Evolutionary conservation across 2,888 invertebrate genomes (phyloP).

Genomic region (Archips crataeganus): DNA sequence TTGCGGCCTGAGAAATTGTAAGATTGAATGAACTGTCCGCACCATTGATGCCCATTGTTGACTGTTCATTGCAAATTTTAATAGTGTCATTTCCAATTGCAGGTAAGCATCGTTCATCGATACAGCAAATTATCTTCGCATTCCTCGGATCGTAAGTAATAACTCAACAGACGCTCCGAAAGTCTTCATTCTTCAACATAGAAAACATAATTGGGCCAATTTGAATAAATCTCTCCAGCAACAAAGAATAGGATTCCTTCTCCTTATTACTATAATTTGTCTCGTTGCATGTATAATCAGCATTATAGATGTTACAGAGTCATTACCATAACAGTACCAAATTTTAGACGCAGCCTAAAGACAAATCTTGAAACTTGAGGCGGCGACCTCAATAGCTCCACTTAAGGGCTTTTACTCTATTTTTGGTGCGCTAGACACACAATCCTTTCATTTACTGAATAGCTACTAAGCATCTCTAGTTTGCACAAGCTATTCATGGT

Average conservation of each 20-base stretch:
- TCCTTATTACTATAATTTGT: conserved; percentile 57
- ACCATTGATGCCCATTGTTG: conserved; percentile 4
- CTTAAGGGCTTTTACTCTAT: conserved; percentile 14
- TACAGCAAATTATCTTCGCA: conserved; percentile 7
- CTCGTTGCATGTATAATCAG: conserved; percentile 28
- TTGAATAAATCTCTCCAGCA: conserved; percentile 66
- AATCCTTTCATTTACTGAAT: conserved; percentile 50
- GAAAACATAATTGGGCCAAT: conserved; percentile 64
- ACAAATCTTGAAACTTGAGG: conserved; percentile 17
- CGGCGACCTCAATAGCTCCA: conserved; percentile 25
- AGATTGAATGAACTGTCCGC: conserved; percentile 8
- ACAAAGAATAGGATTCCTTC: conserved; percentile 49
- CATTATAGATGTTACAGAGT: conserved; percentile 23
- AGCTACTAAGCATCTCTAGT: conserved; percentile 64
- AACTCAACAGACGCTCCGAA: conserved; percentile 1
- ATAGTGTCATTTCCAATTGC: conserved; percentile 51
- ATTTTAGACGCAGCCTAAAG: conserved; percentile 15
- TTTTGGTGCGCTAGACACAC: conserved; percentile 36
- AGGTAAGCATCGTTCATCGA: conserved; percentile 57
- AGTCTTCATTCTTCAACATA: conserved; percentile 21
- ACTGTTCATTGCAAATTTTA: not conserved
- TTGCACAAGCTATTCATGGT: conserved; percentile 62
- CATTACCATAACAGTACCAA: conserved; percentile 31
- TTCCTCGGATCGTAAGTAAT: conserved; percentile 33
- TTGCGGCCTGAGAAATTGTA: not conserved